Evolutionary conservation across 2,797 vertebrate genomes (phyloP), one percentile per base, ranked within the genome.

Genomic region (Notolabrus celidotus): DNA sequence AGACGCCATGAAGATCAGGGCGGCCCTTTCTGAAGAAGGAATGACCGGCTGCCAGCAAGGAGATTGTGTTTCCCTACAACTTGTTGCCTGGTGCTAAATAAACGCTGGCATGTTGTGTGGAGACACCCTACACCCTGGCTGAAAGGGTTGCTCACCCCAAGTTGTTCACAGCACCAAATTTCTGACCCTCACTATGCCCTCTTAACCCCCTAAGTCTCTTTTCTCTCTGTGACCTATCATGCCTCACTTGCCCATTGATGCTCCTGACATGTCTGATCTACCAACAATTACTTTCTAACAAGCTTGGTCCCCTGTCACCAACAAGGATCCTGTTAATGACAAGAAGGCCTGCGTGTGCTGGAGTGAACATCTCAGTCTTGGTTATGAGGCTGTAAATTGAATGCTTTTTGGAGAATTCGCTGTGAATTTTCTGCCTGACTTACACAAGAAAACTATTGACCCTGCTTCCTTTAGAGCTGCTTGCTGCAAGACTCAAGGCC

Each of bases 21-120:
- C 73, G 72, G 74, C 69, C 46, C 67, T 76, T 41, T 84, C 77
- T 79, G 82, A 90, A 79, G 75, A 71, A 84, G 76, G 63, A 82
- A 79, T 60, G 25, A 79, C 61, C 38, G 69, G 38, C 80, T 79
- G 79, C 84, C 41, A 15, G 78, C 82, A 90, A 90, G 76, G 63
- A 83, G 90, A 92, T 94, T 64, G 45, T 54, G 79, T 93, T 91
- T 89, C 90, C 68, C 84, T 85, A 87, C 89, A 90, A 91, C 91
- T 91, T 93, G 90, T 89, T 92, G 90, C 87, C 56, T 82, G 81
- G 89, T 89, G 88, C 92, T 93, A 94, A 93, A 94, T 93, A 94
- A 94, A 93, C 60, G 88, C 85, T 84, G 90, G 92, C 90, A 93
- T 94, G 93, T 87, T 87, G 79, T 78, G 75, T 64, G 74, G 81